These are phyloP conservation scores for Pimpla rufipes DNA, from an alignment of 2,888 invertebrate genomes.

Conservation along the genomic window DNA sequence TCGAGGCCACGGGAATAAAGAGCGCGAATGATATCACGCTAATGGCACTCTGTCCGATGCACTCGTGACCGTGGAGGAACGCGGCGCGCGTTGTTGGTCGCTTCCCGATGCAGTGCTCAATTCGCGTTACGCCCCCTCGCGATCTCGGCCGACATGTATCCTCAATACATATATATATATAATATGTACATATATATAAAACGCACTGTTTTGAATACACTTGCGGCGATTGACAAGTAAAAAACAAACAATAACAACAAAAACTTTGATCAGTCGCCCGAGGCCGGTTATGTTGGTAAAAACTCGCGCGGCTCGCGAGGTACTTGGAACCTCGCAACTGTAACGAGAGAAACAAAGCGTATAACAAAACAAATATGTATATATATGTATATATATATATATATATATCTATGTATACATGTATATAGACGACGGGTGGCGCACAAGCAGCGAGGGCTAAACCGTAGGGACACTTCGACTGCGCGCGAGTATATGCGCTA, in stretches of 20 bases:
- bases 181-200: not conserved
- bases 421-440: not conserved
- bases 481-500: constrained; percentile 12
- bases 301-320: constrained; percentile 12
- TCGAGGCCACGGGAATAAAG: constrained; percentile 15
- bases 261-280: constrained; percentile 23
- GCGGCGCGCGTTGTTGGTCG: not conserved
- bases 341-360: not conserved
- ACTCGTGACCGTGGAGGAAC: constrained; percentile 18
- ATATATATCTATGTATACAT: not conserved
- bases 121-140: not conserved
- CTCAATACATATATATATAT: too few relatives aligned
- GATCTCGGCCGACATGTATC: not conserved
- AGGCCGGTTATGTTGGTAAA: constrained; percentile 41
- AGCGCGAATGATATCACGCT: constrained; percentile 14
- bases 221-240: constrained; percentile 9
- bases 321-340: not conserved
- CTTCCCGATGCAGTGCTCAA: not conserved
- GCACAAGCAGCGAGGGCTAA: constrained; percentile 43
- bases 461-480: constrained; percentile 1
- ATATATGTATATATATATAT: not conserved
- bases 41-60: constrained; percentile 15
- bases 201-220: constrained; percentile 24
- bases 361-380: not conserved
- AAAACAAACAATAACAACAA: constrained; percentile 33